Conservation (phyloP, 2,888 invertebrate genomes). For the Hypomecis punctinalis region DNA sequence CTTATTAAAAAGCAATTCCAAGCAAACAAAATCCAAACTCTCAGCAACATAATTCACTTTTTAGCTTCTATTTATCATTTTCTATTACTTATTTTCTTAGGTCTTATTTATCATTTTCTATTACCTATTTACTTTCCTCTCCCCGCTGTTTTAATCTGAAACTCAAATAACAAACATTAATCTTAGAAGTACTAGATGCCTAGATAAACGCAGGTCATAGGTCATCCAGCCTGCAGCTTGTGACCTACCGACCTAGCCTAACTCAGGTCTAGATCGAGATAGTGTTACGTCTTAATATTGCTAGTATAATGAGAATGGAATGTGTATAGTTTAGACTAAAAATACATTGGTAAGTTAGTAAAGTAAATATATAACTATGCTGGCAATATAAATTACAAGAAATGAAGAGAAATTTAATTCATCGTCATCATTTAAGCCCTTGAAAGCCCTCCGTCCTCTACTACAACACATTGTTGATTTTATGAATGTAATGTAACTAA, state of each 20-base stretch:
- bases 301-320: conserved; percentile 14
- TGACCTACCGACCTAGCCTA: conserved; percentile 46
- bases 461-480: too few relatives aligned
- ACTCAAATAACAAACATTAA: conserved; percentile 11
- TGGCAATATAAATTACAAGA: not conserved
- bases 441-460: too few relatives aligned
- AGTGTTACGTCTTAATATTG: conserved; percentile 41
- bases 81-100: not conserved
- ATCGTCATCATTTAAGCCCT: too few relatives aligned
- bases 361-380: too few relatives aligned
- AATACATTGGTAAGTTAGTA: conserved; percentile 4
- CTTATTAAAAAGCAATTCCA: not conserved
- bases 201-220: conserved; percentile 34
- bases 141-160: conserved; percentile 13
- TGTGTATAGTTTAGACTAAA: not conserved
- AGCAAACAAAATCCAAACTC: not conserved
- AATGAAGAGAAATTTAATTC: too few relatives aligned
- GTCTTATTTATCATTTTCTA: conserved; percentile 1
- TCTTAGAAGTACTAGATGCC: conserved; percentile 26
- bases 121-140: conserved; percentile 1
- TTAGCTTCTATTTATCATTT: not conserved
- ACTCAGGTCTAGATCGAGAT: conserved; percentile 39
- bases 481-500: too few relatives aligned
- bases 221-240: conserved; percentile 44
- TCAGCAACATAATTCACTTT: not conserved